phyloP scores from a whole-genome alignment of 2,797 vertebrate genomes.

The Hydrolagus colliei region DNA sequence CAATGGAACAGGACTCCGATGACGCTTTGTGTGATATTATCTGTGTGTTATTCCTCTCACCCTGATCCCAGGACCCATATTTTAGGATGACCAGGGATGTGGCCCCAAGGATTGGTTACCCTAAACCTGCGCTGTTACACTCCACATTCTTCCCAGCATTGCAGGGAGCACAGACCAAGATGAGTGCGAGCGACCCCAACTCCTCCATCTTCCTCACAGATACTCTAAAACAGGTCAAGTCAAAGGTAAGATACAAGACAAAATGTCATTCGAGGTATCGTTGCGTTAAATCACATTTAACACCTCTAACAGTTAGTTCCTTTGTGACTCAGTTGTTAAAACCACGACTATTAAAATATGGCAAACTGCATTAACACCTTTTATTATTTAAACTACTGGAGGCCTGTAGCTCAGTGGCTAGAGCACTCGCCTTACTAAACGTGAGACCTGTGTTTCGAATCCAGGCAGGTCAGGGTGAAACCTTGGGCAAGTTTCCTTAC shows the following conservation, averaged over 20 bases:
- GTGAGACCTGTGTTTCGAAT: no score
- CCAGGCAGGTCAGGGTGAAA: no score
- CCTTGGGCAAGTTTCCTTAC: no score
- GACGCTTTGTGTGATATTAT: neutral
- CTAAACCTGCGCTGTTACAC: slow-evolving; percentile 87
- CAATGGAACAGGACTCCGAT: neutral
- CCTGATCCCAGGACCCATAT: slow-evolving; percentile 76
- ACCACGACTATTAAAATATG: no score
- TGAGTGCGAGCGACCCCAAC: slow-evolving; percentile 92
- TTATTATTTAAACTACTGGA: neutral
- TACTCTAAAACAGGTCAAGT: slow-evolving; percentile 91
- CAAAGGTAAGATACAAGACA: slow-evolving; percentile 65
- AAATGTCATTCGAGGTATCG: no score
- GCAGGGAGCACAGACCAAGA: slow-evolving; percentile 95
- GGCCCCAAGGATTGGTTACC: slow-evolving; percentile 82
- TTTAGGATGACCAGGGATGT: slow-evolving; percentile 97
- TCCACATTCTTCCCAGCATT: slow-evolving; percentile 94
- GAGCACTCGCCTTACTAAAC: no score
- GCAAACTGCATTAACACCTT: neutral
- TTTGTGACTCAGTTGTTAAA: no score
- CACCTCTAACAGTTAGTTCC: no score
- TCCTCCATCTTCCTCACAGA: slow-evolving; percentile 95
- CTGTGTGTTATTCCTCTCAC: neutral
- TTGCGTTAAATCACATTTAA: no score
- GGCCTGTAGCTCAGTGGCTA: no score